Evolutionary conservation across 2,797 vertebrate species (phyloP), one percentile per base, ranked within the genome.

Genomic region (Psittacula derbiana): DNA sequence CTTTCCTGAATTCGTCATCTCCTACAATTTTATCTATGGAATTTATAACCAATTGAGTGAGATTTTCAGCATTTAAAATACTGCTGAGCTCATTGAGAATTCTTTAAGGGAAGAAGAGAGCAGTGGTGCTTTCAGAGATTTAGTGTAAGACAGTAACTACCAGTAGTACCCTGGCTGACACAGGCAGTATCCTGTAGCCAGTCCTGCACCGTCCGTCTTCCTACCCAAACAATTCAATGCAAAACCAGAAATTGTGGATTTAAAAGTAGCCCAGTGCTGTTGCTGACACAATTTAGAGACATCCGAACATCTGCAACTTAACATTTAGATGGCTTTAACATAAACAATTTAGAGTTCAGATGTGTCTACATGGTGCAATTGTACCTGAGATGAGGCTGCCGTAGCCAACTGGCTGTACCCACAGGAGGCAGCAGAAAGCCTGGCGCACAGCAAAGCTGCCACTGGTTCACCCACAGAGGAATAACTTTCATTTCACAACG

Each of bases 1-100:
- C 87, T 95, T 94, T 95, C 84, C 69, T 85, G 80, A 88, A 28
- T 25, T 95, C 57, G 55, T 94, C 82, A 49, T 69, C 55, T 89
- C 81, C 62, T 82, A 41, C 67, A 61, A 71, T 92, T 90, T 90
- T 92, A 82, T 86, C 76, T 94, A 19, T 94, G 78, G 88, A 93
- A 85, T 90, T 91, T 90, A 30, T 80, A 94, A 84, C 62, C 49
- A 58, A 21, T 44, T 67, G 67, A 95, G n/a, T 71, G 52, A 76
- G 44, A 58, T 53, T 88, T 82, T 41, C 62, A 44, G 64, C 65
- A 31, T 91, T 94, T 80, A 81, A 94, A 90, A 80, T 46, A 55
- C 55, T 52, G 12, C 41, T 31, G 57, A 85, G 44, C 40, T 90
- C n/a, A 72, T 19, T 79, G 71, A 58, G 82, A 43, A 50, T 23